Evolutionary conservation across 1,140 invertebrate genomes (phyloP).

Genomic region (Drosophila takahashii): DNA sequence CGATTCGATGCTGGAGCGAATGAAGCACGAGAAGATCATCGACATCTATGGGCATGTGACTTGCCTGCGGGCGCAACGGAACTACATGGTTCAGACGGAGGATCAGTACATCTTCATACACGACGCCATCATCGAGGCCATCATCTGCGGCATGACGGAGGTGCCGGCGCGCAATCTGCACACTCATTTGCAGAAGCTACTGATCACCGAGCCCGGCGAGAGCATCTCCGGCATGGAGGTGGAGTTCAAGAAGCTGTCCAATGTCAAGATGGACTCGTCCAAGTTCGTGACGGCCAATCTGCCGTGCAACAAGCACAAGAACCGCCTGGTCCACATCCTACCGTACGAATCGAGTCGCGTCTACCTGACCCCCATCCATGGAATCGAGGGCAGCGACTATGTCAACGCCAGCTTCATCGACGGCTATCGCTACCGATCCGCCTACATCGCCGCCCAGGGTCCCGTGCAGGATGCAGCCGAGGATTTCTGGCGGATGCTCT

Average conservation of each 20-base stretch:
- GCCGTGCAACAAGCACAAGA: constrained; percentile 99
- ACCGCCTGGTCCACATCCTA: constrained; percentile 98
- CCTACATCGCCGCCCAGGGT: constrained; percentile 99
- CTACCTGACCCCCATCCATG: constrained; percentile 95
- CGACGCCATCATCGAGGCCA: constrained; percentile 97
- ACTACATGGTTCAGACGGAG: constrained; percentile 99
- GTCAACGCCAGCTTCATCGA: constrained; percentile 99
- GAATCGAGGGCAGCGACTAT: constrained; percentile 98
- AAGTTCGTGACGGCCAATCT: constrained; percentile 98
- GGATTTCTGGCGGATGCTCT: constrained; percentile 99
- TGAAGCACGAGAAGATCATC: constrained; percentile 97
- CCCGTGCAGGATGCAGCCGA: constrained; percentile 97
- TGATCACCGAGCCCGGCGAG: constrained; percentile 92
- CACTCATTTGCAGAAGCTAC: constrained; percentile 96
- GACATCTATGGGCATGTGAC: constrained; percentile 99
- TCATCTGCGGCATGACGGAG: constrained; percentile 97
- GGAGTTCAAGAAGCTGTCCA: constrained; percentile 98
- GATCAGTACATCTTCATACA: constrained; percentile 99
- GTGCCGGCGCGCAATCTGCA: constrained; percentile 96
- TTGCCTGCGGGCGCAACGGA: constrained; percentile 97
- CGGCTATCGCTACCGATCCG: constrained; percentile 95
- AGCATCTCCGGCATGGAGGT: constrained; percentile 98
- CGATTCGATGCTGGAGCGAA: constrained; percentile 97
- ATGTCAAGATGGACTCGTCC: constrained; percentile 96
- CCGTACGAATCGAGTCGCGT: constrained; percentile 98